phyloP scores from a whole-genome alignment of 2,888 invertebrate genomes.

The Rhingia rostrata region DNA sequence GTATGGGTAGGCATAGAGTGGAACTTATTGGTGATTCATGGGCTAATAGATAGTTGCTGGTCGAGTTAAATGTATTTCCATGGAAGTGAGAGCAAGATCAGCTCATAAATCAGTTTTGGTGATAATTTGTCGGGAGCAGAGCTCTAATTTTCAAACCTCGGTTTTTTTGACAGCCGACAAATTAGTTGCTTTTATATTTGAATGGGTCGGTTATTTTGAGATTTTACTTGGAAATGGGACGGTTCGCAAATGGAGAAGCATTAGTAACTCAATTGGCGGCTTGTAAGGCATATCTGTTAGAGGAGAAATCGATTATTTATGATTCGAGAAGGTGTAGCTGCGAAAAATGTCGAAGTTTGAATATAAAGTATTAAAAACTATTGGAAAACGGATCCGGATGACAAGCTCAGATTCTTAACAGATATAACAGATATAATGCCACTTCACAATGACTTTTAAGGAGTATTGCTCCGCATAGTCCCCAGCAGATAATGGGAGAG shows the following conservation, averaged over 20 bases:
- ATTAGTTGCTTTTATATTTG: constrained; percentile 14
- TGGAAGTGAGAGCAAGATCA: constrained; percentile 33
- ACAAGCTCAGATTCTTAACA: too few relatives aligned
- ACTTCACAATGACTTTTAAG: too few relatives aligned
- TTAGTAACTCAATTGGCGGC: constrained; percentile 21
- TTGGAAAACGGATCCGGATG: too few relatives aligned
- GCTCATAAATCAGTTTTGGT: constrained; percentile 68
- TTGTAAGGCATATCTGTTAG: too few relatives aligned
- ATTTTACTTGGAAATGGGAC: constrained; percentile 19
- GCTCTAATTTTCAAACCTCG: constrained; percentile 60
- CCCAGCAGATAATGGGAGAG: too few relatives aligned
- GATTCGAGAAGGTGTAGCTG: too few relatives aligned
- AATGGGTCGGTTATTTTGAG: not conserved
- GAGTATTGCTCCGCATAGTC: too few relatives aligned
- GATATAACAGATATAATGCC: too few relatives aligned
- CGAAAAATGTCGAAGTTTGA: too few relatives aligned
- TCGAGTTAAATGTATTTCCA: constrained; percentile 31
- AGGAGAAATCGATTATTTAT: too few relatives aligned
- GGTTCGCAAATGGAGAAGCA: not conserved
- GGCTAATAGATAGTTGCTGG: constrained; percentile 63
- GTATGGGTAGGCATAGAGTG: constrained; percentile 34
- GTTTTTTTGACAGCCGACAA: constrained; percentile 66
- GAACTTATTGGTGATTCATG: constrained; percentile 74
- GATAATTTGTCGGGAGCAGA: constrained; percentile 72
- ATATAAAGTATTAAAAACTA: too few relatives aligned